Base-by-base conservation (phyloP, 64 coral and sea anemone genomes). In the Astreopora myriophthalma region DNA sequence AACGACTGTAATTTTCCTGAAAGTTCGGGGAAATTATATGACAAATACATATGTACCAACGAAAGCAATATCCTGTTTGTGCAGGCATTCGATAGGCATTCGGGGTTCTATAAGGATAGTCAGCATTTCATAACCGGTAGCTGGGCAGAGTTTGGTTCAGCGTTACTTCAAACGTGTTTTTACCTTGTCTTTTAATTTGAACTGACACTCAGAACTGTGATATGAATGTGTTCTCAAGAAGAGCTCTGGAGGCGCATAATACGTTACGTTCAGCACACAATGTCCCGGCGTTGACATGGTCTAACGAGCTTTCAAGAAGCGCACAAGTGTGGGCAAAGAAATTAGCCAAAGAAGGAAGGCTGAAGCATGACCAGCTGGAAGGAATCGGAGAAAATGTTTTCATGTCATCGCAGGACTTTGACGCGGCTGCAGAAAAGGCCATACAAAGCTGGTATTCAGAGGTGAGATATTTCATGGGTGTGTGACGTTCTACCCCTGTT, bases 361-460 rank as follows among this genome's bases (percentile, higher is more conserved):
- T 96, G 13, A 70, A 89, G 27, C 95, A 96, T 25, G 87, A 73
- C 69, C 24, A 87, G 11, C 57, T 79, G 29, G 7, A 65, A 9
- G 34, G 89, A 60, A 75, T 88, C 48, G 95, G 95, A 0, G 95
- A 96, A 62, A 96, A 96, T 74, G 65, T 96, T 0, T 89, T 86
- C 25, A 86, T 93, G 80, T 63, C 76, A 16, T 93, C 84, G 48
- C 78, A 81, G 70, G 89, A 40, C 30, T 87, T 95, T 61, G 95
- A 98, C 34, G 34, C 23, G 22, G 89, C 91, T 2, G 96, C 83
- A 27, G 75, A 67, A 49, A 85, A 95, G 25, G 96, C 96, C 4
- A 75, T 73, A 0, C 69, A 92, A 38, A 87, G 20, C 17, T 98
- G 96, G 96, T 98, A 98, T 32, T 80, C 77, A 3, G 96, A 98